Conservation (phyloP, 2,888 invertebrate species). For the Sylvicola cinctus region DNA sequence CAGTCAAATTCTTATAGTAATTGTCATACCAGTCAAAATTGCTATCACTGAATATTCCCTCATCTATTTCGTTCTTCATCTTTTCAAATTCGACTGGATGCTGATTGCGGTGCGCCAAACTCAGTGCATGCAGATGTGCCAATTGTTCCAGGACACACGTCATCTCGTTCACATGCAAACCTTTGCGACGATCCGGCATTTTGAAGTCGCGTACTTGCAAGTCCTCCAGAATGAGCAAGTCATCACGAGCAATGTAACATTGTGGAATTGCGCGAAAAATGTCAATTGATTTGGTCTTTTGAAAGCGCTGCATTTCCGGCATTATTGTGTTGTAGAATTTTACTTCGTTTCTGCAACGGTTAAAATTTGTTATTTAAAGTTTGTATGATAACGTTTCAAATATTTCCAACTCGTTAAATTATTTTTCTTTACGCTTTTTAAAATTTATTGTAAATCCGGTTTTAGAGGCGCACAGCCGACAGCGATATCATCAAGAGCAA, state of each 20-base stretch:
- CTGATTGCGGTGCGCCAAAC: constrained; percentile 37
- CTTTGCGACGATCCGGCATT: constrained; percentile 41
- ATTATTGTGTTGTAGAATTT: constrained; percentile 50
- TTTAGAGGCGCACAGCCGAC: too few species aligned
- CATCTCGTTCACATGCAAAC: constrained; percentile 37
- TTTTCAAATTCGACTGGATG: constrained; percentile 34
- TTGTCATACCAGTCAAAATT: constrained; percentile 47
- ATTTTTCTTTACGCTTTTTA: too few species aligned
- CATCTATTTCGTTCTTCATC: constrained; percentile 19
- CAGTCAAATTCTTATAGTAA: constrained; percentile 41
- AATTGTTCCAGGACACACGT: constrained; percentile 35
- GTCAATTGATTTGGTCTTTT: constrained; percentile 23
- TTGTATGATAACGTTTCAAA: background rate
- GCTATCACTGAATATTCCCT: constrained; percentile 40
- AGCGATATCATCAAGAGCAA: too few species aligned
- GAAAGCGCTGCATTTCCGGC: constrained; percentile 40
- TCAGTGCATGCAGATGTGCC: constrained; percentile 41
- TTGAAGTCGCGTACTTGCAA: constrained; percentile 34
- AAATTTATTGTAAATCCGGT: too few species aligned
- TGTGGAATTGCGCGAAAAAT: constrained; percentile 35
- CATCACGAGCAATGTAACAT: constrained; percentile 35
- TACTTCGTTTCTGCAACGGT: constrained; percentile 39
- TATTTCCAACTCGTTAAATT: background rate
- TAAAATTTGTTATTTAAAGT: background rate
- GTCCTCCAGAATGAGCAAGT: constrained; percentile 34